phyloP scores from a whole-genome alignment of 2,113 vertebrate species.

The Phrynosoma blainvillii region DNA sequence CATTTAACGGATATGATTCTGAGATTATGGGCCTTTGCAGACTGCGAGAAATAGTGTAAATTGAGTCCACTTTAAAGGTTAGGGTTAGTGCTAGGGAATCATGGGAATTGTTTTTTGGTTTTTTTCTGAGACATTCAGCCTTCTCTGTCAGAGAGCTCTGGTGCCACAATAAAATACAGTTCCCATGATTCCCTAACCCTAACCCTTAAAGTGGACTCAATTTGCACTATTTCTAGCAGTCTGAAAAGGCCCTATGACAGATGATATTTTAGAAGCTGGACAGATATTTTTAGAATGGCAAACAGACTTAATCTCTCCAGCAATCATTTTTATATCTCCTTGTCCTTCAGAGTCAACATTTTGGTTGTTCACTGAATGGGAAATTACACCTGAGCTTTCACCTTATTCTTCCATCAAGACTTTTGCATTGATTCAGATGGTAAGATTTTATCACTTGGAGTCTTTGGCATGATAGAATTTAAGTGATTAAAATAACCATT shows the following conservation, averaged over 20 bases:
- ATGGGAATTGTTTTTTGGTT: too few species aligned
- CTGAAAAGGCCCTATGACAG: slow-evolving; percentile 12
- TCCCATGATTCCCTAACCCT: too few species aligned
- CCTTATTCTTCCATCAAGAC: neutral
- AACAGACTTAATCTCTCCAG: slow-evolving; percentile 59
- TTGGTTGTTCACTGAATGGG: slow-evolving; percentile 16
- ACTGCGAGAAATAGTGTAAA: too few species aligned
- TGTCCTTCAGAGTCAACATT: slow-evolving; percentile 48
- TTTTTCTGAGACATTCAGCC: too few species aligned
- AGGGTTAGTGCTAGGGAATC: too few species aligned
- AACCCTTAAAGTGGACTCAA: too few species aligned
- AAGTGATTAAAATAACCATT: neutral
- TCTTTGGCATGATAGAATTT: neutral
- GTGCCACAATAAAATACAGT: too few species aligned
- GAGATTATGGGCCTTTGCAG: slow-evolving; percentile 19
- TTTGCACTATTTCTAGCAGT: too few species aligned
- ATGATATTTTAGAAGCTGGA: slow-evolving; percentile 62
- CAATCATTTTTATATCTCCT: slow-evolving; percentile 59
- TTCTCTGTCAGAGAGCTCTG: too few species aligned
- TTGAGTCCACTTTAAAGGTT: too few species aligned
- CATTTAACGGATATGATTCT: slow-evolving; percentile 61
- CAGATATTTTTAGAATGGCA: slow-evolving; percentile 57
- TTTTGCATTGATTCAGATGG: neutral
- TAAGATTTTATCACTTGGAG: neutral
- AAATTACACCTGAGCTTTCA: slow-evolving; percentile 23